phyloP scores from a whole-genome alignment of 2,888 invertebrate genomes.

The Ophioninae sp. region DNA sequence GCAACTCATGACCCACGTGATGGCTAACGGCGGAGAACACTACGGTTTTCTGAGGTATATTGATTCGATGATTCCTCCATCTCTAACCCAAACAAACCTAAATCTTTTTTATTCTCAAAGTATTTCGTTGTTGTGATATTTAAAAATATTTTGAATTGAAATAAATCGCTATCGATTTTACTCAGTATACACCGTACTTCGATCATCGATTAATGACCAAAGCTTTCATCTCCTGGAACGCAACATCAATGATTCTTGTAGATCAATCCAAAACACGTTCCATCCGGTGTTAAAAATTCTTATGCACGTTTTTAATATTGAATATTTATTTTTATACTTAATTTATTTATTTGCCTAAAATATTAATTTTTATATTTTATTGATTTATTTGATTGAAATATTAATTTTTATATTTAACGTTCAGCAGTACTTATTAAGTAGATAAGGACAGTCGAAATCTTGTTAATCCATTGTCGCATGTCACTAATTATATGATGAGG shows the following conservation, averaged over 20 bases:
- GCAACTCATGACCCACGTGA: conserved; percentile 89
- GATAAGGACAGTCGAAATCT: too few relatives aligned
- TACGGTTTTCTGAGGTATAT: conserved; percentile 89
- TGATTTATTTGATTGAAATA: too few relatives aligned
- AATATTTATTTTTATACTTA: too few relatives aligned
- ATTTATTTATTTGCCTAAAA: too few relatives aligned
- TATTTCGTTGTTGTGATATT: conserved; percentile 8
- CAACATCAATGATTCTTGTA: background rate
- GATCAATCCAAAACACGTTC: background rate
- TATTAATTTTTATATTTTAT: too few relatives aligned
- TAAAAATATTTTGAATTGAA: background rate
- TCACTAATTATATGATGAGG: too few relatives aligned
- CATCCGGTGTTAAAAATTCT: background rate
- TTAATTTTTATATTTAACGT: too few relatives aligned
- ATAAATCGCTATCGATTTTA: background rate
- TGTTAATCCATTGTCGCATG: too few relatives aligned
- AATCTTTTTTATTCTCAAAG: background rate
- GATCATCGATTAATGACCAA: background rate
- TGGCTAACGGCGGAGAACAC: conserved; percentile 94
- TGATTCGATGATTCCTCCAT: background rate
- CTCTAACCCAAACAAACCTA: background rate
- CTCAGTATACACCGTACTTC: background rate
- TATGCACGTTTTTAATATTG: background rate
- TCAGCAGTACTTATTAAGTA: too few relatives aligned
- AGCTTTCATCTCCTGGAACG: background rate